Conservation (phyloP, 2,888 invertebrate species). For the Orthosia gothica region DNA sequence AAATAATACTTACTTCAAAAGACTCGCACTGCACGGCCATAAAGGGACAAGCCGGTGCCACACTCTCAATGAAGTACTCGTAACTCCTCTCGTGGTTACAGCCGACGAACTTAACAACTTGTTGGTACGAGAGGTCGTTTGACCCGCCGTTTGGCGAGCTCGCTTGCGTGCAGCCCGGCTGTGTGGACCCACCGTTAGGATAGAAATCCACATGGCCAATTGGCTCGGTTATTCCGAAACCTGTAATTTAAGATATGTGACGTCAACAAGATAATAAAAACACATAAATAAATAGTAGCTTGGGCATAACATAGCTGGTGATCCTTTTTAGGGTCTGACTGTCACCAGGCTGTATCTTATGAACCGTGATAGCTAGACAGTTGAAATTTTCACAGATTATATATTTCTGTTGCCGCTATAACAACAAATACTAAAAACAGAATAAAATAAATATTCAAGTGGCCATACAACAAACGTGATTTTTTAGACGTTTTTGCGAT, state of each 20-base stretch:
- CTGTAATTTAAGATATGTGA: slow-evolving; percentile 73
- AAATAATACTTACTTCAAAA: slow-evolving; percentile 92
- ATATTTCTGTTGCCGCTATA: no score
- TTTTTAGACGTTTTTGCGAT: no score
- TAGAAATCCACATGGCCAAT: slow-evolving; percentile 98
- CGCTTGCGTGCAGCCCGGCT: slow-evolving; percentile 86
- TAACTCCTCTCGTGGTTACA: slow-evolving; percentile 97
- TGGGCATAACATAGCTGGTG: no score
- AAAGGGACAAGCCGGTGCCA: slow-evolving; percentile 95
- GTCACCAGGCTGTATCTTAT: no score
- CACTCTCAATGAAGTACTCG: slow-evolving; percentile 96
- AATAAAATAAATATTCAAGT: no score
- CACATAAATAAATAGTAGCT: no score
- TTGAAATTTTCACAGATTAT: no score
- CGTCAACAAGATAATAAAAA: not conserved
- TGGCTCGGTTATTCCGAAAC: slow-evolving; percentile 95
- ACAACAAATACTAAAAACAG: no score
- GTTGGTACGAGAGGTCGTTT: slow-evolving; percentile 79
- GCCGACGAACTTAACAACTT: slow-evolving; percentile 93
- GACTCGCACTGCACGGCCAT: slow-evolving; percentile 95
- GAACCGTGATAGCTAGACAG: no score
- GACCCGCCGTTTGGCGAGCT: slow-evolving; percentile 68
- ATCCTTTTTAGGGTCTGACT: no score
- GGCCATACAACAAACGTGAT: no score
- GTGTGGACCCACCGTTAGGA: slow-evolving; percentile 96